Evolutionary conservation across 2,888 invertebrate species (phyloP), one percentile per base, ranked within the genome.

Genomic region (Brachypalpus laphriformis): DNA sequence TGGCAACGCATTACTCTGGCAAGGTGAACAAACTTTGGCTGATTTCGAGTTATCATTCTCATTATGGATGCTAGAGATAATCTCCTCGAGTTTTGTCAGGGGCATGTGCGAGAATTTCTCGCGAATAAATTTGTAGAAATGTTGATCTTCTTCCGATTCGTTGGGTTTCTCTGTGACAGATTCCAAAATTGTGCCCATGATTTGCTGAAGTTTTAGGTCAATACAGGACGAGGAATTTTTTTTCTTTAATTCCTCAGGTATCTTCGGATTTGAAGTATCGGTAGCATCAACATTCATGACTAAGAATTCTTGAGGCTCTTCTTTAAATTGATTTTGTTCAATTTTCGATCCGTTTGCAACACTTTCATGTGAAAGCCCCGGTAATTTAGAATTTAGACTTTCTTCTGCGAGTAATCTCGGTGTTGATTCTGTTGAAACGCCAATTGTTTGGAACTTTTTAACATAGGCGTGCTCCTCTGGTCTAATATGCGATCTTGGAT

Each of bases 341-440:
- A 3, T 45, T 6, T 18, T 11, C 0, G 11, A 4, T 2, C 0
- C 3, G 8, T 28, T 28, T 2, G 3, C 18, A n/a, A 40, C 0
- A 8, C n/a, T 14, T 20, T 65, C 65, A 1, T n/a, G 20, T 9
- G 49, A 22, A 6, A 1, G n/a, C 11, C 20, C 22, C 1, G 2
- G 11, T 45, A 8, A 45, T 8, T 18, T 18, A 1, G 40, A 14
- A 6, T 40, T 3, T 5, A 40, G 4, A 3, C 20, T 8, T 11
- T 16, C 28, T 20, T 37, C 57, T 18, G 28, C 18, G 6, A 47
- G 11, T 2, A 66, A 14, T 8, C 40, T 37, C 3, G 66, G 66
- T 11, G 51, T 66, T 40, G 66, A 66, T 54, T 66, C 66, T 0
- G 66, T 66, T 22, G 66, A 66, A 9, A 66, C 66, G 1, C 51